These are phyloP conservation scores for Parnassius mnemosyne DNA, from an alignment of 2,888 invertebrate genomes.

Conservation along the genomic window DNA sequence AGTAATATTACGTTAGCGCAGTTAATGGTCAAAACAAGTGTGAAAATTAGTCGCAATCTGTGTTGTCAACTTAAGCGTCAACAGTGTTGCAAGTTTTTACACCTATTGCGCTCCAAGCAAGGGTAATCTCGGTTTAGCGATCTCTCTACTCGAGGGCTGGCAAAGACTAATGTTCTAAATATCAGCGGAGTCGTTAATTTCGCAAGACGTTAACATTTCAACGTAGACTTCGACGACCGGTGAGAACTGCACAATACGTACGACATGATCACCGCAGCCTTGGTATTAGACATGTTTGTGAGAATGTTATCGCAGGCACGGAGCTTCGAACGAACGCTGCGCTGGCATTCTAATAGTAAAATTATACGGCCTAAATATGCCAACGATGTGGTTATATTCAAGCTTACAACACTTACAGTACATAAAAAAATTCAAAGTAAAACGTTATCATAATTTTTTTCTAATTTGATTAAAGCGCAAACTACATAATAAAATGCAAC, in stretches of 20 bases:
- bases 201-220: slow-evolving; percentile 18
- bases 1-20: no score
- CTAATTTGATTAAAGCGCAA: no score
- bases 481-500: no score
- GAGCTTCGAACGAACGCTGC: slow-evolving; percentile 4
- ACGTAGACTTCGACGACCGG: not conserved
- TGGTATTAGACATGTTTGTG: slow-evolving; percentile 17
- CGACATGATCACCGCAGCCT: slow-evolving; percentile 10
- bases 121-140: slow-evolving; percentile 1
- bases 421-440: no score
- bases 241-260: slow-evolving; percentile 8
- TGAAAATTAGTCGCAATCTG: no score
- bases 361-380: slow-evolving; percentile 15
- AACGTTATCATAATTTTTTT: no score
- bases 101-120: not conserved
- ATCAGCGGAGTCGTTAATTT: slow-evolving; percentile 11
- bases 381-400: not conserved
- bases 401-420: slow-evolving; percentile 4
- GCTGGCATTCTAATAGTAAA: slow-evolving; percentile 18
- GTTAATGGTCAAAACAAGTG: no score
- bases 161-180: slow-evolving; percentile 11
- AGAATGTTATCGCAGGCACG: slow-evolving; percentile 8
- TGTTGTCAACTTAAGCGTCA: not conserved
- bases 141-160: not conserved
- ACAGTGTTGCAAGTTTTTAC: not conserved